Evolutionary conservation across 2,888 invertebrate genomes (phyloP).

Genomic region (Aporophyla lueneburgensis): DNA sequence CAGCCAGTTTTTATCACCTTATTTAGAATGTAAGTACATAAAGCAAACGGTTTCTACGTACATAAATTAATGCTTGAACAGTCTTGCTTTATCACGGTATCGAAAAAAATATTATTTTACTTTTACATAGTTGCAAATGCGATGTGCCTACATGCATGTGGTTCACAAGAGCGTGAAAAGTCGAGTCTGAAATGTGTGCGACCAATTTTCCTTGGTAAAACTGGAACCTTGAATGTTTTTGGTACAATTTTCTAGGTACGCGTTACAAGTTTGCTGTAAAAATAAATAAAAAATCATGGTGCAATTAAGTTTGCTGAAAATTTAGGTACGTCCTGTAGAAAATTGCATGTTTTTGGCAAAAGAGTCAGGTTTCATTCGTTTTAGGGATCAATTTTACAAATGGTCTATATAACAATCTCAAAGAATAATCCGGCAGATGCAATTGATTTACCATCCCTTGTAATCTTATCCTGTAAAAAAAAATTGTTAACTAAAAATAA

Average conservation of each 20-base stretch:
- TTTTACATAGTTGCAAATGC: conserved; percentile 1
- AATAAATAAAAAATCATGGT: background rate
- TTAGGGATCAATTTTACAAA: background rate
- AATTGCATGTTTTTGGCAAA: background rate
- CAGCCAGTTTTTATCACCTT: too few relatives aligned
- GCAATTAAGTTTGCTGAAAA: conserved; percentile 9
- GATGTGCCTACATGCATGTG: background rate
- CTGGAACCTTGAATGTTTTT: conserved; percentile 4
- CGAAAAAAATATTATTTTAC: background rate
- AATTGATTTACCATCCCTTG: background rate
- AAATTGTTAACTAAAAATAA: background rate
- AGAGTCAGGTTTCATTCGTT: background rate
- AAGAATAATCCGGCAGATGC: background rate
- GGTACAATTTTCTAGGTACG: conserved; percentile 2
- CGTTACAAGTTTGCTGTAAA: conserved; percentile 22
- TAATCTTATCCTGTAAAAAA: background rate
- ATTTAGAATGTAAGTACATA: background rate
- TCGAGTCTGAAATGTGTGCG: conserved; percentile 3
- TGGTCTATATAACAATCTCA: background rate
- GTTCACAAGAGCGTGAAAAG: conserved; percentile 24
- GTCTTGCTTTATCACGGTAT: background rate
- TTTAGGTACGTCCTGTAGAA: background rate
- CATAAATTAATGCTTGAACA: background rate
- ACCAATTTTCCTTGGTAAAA: conserved; percentile 18
- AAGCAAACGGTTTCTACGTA: background rate